A percentile compares a stretch with the other conserved stretches of the same genome.
These are phyloP conservation scores for Percina caprodes DNA, from an alignment of 2,113 vertebrate species.

Conservation along the genomic window DNA sequence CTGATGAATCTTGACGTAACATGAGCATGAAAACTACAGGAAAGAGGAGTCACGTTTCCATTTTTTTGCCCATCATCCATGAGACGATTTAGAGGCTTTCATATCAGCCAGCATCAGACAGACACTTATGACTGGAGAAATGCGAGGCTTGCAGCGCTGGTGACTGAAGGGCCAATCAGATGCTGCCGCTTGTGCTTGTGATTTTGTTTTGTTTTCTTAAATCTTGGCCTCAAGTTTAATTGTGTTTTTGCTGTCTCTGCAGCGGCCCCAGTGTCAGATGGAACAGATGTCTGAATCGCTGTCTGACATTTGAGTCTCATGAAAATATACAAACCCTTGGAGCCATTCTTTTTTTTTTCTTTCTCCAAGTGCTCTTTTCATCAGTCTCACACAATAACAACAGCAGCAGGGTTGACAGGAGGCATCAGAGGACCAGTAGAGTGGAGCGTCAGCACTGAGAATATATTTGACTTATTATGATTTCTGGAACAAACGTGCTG, in stretches of 20 bases:
- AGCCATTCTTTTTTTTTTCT: conserved; percentile 41
- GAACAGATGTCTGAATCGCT: conserved; percentile 68
- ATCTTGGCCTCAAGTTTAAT: conserved; percentile 67
- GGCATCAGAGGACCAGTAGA: not conserved
- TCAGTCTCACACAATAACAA: conserved; percentile 39
- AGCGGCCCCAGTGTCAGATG: conserved; percentile 61
- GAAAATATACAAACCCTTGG: conserved; percentile 58
- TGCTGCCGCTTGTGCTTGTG: conserved; percentile 25
- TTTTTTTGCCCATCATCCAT: conserved; percentile 19
- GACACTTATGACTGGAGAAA: conserved; percentile 43
- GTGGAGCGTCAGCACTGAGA: conserved; percentile 8
- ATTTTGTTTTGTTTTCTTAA: conserved; percentile 17
- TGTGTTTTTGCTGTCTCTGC: conserved; percentile 49
- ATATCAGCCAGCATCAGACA: conserved; percentile 50
- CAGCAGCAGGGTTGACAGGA: conserved; percentile 25
- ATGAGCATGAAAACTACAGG: not conserved
- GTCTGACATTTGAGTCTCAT: conserved; percentile 72
- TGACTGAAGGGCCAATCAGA: conserved; percentile 59
- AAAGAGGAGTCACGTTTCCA: not conserved
- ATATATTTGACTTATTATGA: not conserved
- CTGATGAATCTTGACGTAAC: not conserved
- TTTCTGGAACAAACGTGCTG: not conserved
- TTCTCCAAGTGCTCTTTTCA: conserved; percentile 43
- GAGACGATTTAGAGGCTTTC: conserved; percentile 24
- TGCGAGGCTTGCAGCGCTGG: not conserved